These are phyloP conservation scores for Paramormyrops kingsleyae DNA, from an alignment of 2,113 vertebrate species.

Conservation along the genomic window DNA sequence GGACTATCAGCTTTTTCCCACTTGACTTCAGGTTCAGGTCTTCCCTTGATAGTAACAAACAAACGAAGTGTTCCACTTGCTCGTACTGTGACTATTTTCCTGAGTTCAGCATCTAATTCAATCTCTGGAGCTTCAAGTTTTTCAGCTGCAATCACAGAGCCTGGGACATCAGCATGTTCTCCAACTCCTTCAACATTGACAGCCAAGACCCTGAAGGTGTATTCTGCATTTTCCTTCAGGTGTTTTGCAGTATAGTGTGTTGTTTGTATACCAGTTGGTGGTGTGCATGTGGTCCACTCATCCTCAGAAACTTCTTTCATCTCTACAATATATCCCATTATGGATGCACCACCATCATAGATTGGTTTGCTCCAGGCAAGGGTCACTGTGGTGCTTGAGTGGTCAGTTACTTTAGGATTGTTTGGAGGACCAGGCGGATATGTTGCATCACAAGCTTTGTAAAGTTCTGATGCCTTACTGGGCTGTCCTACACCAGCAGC, in stretches of 20 bases:
- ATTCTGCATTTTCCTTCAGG: slow-evolving; percentile 90
- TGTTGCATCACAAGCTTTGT: slow-evolving; percentile 82
- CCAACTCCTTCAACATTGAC: slow-evolving; percentile 90
- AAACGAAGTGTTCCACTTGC: slow-evolving; percentile 81
- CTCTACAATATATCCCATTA: slow-evolving; percentile 87
- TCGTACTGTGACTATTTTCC: slow-evolving; percentile 86
- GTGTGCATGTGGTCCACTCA: slow-evolving; percentile 83
- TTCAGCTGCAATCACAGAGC: slow-evolving; percentile 76
- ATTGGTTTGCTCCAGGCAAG: slow-evolving; percentile 89
- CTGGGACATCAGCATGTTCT: slow-evolving; percentile 78
- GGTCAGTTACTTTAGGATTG: slow-evolving; percentile 86
- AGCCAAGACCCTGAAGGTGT: slow-evolving; percentile 90
- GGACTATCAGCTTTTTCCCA: slow-evolving; percentile 88
- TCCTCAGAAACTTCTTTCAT: slow-evolving; percentile 76
- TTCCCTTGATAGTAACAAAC: slow-evolving; percentile 92
- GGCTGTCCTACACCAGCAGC: slow-evolving; percentile 85
- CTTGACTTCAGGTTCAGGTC: slow-evolving; percentile 92
- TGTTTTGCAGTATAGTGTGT: slow-evolving; percentile 82
- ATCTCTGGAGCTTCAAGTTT: slow-evolving; percentile 91
- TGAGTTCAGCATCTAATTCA: slow-evolving; percentile 89
- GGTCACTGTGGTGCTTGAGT: slow-evolving; percentile 85
- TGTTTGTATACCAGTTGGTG: slow-evolving; percentile 72
- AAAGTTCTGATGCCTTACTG: slow-evolving; percentile 79
- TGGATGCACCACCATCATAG: slow-evolving; percentile 86
- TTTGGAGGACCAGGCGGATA: slow-evolving; percentile 91